Evolutionary conservation across 2,113 vertebrate genomes (phyloP).

Genomic region (Cavia aperea): DNA sequence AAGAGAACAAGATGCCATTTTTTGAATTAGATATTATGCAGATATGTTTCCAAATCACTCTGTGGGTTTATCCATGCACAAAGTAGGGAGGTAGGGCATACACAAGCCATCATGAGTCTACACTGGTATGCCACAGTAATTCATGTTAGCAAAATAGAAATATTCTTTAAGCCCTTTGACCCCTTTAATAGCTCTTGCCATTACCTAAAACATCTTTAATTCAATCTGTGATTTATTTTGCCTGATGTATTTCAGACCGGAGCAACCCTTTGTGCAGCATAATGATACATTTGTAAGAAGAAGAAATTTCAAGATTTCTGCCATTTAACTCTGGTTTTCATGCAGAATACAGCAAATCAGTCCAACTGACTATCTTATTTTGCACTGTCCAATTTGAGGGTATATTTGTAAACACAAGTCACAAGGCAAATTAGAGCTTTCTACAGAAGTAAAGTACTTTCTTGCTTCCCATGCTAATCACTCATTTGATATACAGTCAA

Average conservation of each 20-base stretch:
- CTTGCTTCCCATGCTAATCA: not conserved
- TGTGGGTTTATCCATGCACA: not conserved
- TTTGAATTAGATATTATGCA: not conserved
- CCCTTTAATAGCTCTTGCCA: not conserved
- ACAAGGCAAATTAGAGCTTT: constrained; percentile 13
- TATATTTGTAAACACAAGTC: not conserved
- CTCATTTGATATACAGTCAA: not conserved
- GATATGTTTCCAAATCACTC: not conserved
- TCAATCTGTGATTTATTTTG: not conserved
- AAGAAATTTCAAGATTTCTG: not conserved
- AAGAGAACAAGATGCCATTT: not conserved
- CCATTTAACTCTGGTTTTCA: not conserved
- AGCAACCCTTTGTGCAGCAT: not conserved
- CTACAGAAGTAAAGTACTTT: not conserved
- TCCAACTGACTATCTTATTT: not conserved
- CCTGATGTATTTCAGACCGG: not conserved
- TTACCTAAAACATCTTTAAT: not conserved
- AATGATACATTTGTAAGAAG: not conserved
- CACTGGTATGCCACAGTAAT: not conserved
- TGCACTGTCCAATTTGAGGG: not conserved
- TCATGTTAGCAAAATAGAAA: not conserved
- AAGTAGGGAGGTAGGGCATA: not conserved
- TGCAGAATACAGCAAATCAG: not conserved
- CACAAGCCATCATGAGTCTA: not conserved
- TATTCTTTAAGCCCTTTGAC: not conserved